These are phyloP conservation scores for Calidris pugnax DNA, from an alignment of 2,113 vertebrate species.

Conservation along the genomic window DNA sequence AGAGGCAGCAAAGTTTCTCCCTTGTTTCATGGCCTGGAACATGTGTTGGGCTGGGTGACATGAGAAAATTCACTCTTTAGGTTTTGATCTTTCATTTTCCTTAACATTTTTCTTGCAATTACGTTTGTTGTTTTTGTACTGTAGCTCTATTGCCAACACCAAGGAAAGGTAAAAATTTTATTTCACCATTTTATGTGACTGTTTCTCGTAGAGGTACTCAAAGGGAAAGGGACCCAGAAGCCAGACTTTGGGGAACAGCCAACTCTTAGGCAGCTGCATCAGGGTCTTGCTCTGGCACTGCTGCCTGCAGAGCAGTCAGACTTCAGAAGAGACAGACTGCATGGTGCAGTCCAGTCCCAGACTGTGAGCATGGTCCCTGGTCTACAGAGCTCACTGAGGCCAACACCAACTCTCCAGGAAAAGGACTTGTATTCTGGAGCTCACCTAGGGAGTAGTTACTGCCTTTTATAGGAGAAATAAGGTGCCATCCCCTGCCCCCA, in stretches of 20 bases:
- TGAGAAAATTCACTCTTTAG: not conserved
- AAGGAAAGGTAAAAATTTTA: not conserved
- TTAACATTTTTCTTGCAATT: not conserved
- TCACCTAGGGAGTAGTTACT: not conserved
- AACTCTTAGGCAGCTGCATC: not conserved
- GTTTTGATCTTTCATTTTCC: not conserved
- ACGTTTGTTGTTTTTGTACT: not conserved
- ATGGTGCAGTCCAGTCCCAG: not conserved
- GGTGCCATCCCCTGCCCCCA: not conserved
- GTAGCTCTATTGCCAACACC: not conserved
- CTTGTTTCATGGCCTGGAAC: not conserved
- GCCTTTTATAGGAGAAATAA: not conserved
- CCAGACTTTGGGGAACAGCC: not conserved
- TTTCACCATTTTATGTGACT: not conserved
- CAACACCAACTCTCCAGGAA: not conserved
- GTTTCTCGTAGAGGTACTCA: not conserved
- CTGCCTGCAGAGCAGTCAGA: not conserved
- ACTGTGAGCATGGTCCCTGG: not conserved
- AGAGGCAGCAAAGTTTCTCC: not conserved
- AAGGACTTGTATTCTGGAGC: not conserved
- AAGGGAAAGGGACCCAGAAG: not conserved
- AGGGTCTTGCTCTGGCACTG: not conserved
- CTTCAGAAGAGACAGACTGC: not conserved
- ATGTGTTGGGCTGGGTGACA: not conserved
- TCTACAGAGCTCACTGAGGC: fast-evolving